Base-by-base conservation (phyloP, 2,888 invertebrate species). In the Callimorpha dominula region DNA sequence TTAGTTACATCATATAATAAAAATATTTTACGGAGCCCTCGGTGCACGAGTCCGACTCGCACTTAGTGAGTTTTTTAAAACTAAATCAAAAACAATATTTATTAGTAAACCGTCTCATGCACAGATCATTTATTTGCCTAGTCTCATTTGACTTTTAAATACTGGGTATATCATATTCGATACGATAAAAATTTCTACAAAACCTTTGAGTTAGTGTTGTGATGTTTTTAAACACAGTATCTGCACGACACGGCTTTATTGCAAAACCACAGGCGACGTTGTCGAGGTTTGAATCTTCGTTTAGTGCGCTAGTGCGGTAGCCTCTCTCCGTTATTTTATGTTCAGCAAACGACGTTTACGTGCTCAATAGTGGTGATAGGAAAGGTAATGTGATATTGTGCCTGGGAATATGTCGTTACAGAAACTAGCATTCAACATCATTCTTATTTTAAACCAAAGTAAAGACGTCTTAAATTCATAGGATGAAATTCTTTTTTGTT, bases 191-290 rank as follows among this genome's bases (percentile, higher is more conserved):
- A 9, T 12, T 12, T 12, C 12, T 6, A 15, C 5, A 15, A 50
- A 15, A 12, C 2, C 2, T 9, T 8, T 49, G 2, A 9, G 46
- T 8, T 46, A 46, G 9, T 46, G 5, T 60, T 65, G 60, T 60
- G 60, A 60, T 20, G 40, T 52, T 63, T 54, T 67, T 71, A 31
- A 70, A 20, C 63, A 67, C 46, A 40, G 50, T 50, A 49, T 62
- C 17, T n/a, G 12, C 67, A 64, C 40, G 63, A n/a, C 46, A 52
- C 6, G 43, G 57, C 63, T 72, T 68, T 64, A 68, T 20, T 64
- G 49, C 31, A 12, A 54, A 64, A 64, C 72, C 72, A 5, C 68
- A 64, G 50, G 43, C 31, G 52, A 64, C 40, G 60, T 66, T 60
- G 60, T 42, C 62, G 15, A 40, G 12, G 9, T 49, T 52, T 49